Conservation (phyloP, 2,113 vertebrate species). For the Bostrychus sinensis region DNA sequence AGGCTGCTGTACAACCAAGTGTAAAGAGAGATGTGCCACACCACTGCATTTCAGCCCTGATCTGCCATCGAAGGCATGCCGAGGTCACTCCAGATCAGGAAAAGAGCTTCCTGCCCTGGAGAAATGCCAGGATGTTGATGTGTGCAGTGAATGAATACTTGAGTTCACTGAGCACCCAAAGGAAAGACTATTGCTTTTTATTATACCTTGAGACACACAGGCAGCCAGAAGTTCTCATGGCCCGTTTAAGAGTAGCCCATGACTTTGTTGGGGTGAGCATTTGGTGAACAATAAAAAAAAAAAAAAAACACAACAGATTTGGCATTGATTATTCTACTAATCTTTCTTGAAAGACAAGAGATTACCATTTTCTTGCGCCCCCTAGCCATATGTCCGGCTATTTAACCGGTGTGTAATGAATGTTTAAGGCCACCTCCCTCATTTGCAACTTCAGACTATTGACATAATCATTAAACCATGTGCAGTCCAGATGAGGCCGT, state of each 20-base stretch:
- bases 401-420: slow-evolving; percentile 45
- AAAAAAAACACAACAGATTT: slow-evolving; percentile 40
- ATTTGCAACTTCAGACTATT: slow-evolving; percentile 50
- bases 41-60: slow-evolving; percentile 41
- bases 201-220: slow-evolving; percentile 13
- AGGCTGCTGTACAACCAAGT: not conserved
- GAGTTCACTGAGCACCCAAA: slow-evolving; percentile 40
- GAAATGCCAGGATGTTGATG: slow-evolving; percentile 53
- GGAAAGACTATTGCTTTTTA: slow-evolving; percentile 39
- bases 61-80: slow-evolving; percentile 54
- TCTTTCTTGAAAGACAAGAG: slow-evolving; percentile 54
- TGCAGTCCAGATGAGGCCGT: slow-evolving; percentile 57
- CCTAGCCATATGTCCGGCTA: slow-evolving; percentile 49
- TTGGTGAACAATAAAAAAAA: slow-evolving; percentile 35
- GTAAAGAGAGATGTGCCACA: slow-evolving; percentile 19
- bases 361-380: slow-evolving; percentile 59
- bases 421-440: slow-evolving; percentile 35
- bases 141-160: slow-evolving; percentile 51
- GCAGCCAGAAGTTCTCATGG: not conserved
- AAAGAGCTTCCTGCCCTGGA: slow-evolving; percentile 71
- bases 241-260: not conserved
- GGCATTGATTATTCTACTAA: slow-evolving; percentile 51
- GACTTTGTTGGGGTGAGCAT: not conserved
- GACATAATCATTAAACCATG: slow-evolving; percentile 33
- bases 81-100: slow-evolving; percentile 63